Percentiles rank a stretch among this genome's conserved stretches.
Evolutionary conservation across 2,888 invertebrate species (phyloP).

Genomic region (Eledone cirrhosa): DNA sequence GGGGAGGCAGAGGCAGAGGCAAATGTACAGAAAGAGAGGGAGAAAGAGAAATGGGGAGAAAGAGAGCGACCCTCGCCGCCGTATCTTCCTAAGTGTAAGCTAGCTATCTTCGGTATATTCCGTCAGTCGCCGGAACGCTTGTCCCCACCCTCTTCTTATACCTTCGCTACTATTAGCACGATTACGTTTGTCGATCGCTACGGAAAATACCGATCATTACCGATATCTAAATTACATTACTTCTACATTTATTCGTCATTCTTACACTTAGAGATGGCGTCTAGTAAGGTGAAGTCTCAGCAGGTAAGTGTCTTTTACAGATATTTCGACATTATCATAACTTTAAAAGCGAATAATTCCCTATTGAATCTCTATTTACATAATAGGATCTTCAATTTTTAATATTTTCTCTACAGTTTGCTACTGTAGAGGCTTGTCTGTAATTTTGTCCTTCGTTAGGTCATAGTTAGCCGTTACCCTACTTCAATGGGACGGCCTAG

Average conservation of each 20-base stretch:
- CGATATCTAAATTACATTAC: slow-evolving; percentile 40
- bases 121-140: slow-evolving; percentile 12
- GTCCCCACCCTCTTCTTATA: neutral
- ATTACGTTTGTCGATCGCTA: slow-evolving; percentile 36
- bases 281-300: slow-evolving; percentile 47
- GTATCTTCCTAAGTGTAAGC: neutral
- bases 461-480: too few species aligned
- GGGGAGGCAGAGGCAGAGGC: too few species aligned
- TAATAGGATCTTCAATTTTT: too few species aligned
- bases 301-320: slow-evolving; percentile 39
- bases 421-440: too few species aligned
- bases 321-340: neutral
- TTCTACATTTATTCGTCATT: slow-evolving; percentile 36
- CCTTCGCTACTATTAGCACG: slow-evolving; percentile 3
- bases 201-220: slow-evolving; percentile 47
- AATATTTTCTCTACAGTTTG: too few species aligned
- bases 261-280: slow-evolving; percentile 48
- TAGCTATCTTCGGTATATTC: neutral
- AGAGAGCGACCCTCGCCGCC: too few species aligned
- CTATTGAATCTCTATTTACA: too few species aligned
- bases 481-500: too few species aligned
- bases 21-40: too few species aligned
- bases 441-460: too few species aligned
- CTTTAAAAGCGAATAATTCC: too few species aligned
- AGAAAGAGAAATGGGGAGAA: too few species aligned